phyloP scores from a whole-genome alignment of 2,113 vertebrate genomes.

The Bubalus kerabau region DNA sequence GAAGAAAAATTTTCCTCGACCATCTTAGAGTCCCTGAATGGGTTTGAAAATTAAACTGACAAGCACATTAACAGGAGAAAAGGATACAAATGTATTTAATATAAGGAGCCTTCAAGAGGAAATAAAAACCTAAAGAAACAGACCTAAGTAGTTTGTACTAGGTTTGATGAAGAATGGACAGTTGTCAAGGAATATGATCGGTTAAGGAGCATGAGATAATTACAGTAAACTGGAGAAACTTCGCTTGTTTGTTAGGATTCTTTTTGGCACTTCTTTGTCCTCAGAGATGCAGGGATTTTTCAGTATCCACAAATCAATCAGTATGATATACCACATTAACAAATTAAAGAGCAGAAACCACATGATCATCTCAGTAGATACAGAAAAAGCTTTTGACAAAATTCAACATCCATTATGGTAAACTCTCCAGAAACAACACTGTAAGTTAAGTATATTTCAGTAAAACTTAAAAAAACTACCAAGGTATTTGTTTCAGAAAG shows the following conservation, averaged over 20 bases:
- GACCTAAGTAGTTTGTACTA: neutral
- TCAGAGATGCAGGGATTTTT: neutral
- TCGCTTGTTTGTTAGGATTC: neutral
- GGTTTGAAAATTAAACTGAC: neutral
- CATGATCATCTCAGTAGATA: neutral
- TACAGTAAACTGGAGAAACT: neutral
- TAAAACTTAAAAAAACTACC: neutral
- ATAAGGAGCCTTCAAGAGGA: neutral
- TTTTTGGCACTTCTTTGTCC: neutral
- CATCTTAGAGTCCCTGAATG: neutral
- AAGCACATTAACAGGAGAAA: neutral
- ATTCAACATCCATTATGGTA: neutral
- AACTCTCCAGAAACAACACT: neutral
- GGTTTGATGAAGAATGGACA: neutral
- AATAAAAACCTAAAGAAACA: neutral
- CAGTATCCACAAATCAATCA: neutral
- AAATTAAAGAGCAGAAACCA: neutral
- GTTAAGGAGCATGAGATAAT: neutral
- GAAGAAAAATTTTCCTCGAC: neutral
- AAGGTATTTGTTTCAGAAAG: neutral
- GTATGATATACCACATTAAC: neutral
- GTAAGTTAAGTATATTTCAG: neutral
- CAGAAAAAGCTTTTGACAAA: neutral
- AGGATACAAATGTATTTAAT: neutral
- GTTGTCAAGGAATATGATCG: neutral